phyloP scores from a whole-genome alignment of 2,113 vertebrate species.

The Sander lucioperca region DNA sequence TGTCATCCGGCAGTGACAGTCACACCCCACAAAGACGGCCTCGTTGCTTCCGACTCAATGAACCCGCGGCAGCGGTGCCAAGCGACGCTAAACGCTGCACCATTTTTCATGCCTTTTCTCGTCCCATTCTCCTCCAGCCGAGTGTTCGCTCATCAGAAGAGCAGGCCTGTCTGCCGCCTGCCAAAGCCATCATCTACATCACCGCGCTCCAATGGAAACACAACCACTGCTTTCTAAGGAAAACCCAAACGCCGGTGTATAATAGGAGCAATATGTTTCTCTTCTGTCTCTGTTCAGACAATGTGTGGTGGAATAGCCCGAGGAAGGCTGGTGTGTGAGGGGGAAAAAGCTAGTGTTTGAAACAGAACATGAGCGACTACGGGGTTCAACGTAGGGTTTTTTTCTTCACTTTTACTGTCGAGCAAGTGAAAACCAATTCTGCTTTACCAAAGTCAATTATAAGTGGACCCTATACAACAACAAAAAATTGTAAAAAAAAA shows the following conservation, averaged over 20 bases:
- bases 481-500: no score
- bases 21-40: slow-evolving; percentile 63
- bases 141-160: slow-evolving; percentile 63
- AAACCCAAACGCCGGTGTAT: slow-evolving; percentile 50
- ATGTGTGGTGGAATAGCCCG: not conserved
- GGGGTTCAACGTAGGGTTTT: no score
- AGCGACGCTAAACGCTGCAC: slow-evolving; percentile 55
- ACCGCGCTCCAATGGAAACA: slow-evolving; percentile 55
- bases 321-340: not conserved
- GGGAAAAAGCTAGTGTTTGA: slow-evolving; percentile 6
- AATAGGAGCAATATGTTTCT: slow-evolving; percentile 55
- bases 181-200: slow-evolving; percentile 69
- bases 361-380: not conserved
- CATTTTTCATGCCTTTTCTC: slow-evolving; percentile 56
- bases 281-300: slow-evolving; percentile 29
- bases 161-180: slow-evolving; percentile 55
- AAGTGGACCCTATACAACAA: no score
- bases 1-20: slow-evolving; percentile 64
- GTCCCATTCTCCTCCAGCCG: slow-evolving; percentile 44
- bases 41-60: slow-evolving; percentile 66
- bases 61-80: slow-evolving; percentile 53
- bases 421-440: no score
- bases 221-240: slow-evolving; percentile 62
- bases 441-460: no score
- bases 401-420: no score